Conservation (phyloP, 2,888 invertebrate species). For the Physocephala rufipes region DNA sequence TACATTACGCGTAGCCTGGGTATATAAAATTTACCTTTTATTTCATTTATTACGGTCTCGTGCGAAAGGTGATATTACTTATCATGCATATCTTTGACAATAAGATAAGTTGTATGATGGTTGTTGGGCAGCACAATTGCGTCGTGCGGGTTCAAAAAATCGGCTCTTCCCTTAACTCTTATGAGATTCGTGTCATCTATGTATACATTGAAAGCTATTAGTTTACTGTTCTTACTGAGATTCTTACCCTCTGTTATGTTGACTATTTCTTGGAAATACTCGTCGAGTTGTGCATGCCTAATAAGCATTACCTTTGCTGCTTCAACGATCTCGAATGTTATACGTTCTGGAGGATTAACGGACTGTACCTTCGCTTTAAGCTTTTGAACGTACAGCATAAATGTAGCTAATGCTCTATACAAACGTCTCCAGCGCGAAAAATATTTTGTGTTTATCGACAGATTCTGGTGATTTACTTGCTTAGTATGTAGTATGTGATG, state of each 20-base stretch:
- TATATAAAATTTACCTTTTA: constrained; percentile 36
- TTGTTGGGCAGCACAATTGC: constrained; percentile 25
- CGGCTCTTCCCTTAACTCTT: constrained; percentile 21
- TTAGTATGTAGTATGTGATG: constrained; percentile 16
- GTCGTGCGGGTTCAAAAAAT: constrained; percentile 25
- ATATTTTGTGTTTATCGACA: constrained; percentile 16
- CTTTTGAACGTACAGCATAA: constrained; percentile 7
- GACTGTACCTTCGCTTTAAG: neutral
- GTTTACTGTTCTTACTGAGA: constrained; percentile 37
- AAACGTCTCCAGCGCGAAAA: constrained; percentile 15
- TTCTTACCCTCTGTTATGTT: constrained; percentile 37
- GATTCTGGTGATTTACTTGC: neutral
- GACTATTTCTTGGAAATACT: constrained; percentile 37
- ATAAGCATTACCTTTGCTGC: neutral
- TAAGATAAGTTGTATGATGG: constrained; percentile 36
- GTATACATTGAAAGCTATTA: constrained; percentile 40
- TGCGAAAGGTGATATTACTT: constrained; percentile 40
- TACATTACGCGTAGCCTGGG: constrained; percentile 34
- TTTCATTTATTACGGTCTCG: constrained; percentile 39
- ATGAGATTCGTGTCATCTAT: constrained; percentile 29
- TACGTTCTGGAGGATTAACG: neutral
- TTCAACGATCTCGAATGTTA: constrained; percentile 4
- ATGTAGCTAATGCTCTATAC: constrained; percentile 5
- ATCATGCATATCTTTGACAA: constrained; percentile 36
- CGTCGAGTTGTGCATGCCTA: neutral